Evolutionary conservation across 1,140 invertebrate genomes (phyloP).

Genomic region (Euschistus heros): DNA sequence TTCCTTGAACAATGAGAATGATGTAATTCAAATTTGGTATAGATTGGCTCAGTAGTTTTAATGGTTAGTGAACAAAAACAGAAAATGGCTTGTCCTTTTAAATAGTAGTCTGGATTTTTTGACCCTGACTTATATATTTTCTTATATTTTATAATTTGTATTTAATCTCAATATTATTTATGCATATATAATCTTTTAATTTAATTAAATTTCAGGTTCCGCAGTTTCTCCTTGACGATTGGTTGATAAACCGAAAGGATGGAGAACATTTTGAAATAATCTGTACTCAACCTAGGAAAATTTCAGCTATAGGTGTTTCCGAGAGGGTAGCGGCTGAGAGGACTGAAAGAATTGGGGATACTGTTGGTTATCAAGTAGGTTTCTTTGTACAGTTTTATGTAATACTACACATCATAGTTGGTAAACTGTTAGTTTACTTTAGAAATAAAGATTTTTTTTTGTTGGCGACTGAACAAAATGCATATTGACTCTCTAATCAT

Average conservation of each 20-base stretch:
- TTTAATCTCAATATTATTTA: background rate
- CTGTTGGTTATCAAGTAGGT: conserved; percentile 73
- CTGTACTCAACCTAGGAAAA: conserved; percentile 83
- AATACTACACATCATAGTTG: too few species aligned
- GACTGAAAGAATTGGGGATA: conserved; percentile 65
- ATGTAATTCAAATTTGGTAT: too few species aligned
- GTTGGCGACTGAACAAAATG: too few species aligned
- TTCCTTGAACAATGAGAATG: too few species aligned
- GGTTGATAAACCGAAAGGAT: conserved; percentile 41
- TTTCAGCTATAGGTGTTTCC: conserved; percentile 86
- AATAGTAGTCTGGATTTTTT: too few species aligned
- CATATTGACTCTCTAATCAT: too few species aligned
- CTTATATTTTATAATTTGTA: conserved; percentile 1
- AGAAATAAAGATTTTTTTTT: too few species aligned
- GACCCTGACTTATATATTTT: too few species aligned
- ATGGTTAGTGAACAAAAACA: too few species aligned
- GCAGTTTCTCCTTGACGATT: conserved; percentile 81
- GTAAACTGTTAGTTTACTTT: too few species aligned
- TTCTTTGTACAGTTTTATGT: background rate
- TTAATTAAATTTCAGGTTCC: conserved; percentile 46
- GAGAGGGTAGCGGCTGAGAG: conserved; percentile 82
- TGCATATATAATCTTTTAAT: background rate
- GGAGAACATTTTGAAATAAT: conserved; percentile 60
- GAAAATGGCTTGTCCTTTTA: too few species aligned
- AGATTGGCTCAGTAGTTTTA: too few species aligned